These are phyloP conservation scores for Clanis bilineata DNA, from an alignment of 2,888 invertebrate genomes.

Conservation along the genomic window DNA sequence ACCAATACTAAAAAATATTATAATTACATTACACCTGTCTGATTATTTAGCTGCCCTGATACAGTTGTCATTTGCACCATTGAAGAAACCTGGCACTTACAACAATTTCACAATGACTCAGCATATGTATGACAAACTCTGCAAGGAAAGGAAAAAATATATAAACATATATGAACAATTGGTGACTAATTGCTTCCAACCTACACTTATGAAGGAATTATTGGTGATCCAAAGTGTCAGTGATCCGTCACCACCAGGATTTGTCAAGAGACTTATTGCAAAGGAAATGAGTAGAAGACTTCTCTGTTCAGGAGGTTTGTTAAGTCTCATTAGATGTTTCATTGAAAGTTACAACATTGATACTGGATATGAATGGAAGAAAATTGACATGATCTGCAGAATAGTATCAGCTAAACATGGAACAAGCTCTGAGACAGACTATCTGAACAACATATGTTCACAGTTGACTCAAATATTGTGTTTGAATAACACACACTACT, in stretches of 20 bases:
- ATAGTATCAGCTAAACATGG: conserved; percentile 83
- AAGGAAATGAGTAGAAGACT: conserved; percentile 83
- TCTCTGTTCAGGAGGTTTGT: conserved; percentile 83
- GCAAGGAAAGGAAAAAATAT: conserved; percentile 77
- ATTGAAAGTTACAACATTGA: conserved; percentile 81
- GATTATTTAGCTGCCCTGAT: conserved; percentile 86
- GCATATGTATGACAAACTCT: conserved; percentile 77
- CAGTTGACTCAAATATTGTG: conserved; percentile 77
- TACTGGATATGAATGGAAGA: conserved; percentile 84
- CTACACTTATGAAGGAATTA: conserved; percentile 85
- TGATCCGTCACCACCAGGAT: conserved; percentile 79
- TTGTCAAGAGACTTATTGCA: conserved; percentile 84
- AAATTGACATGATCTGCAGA: conserved; percentile 85
- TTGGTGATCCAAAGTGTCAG: conserved; percentile 83
- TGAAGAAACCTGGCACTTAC: conserved; percentile 81
- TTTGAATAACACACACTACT: conserved; percentile 65
- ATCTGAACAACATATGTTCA: conserved; percentile 76
- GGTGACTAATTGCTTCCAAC: conserved; percentile 81
- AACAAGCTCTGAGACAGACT: conserved; percentile 63
- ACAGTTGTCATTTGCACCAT: conserved; percentile 86
- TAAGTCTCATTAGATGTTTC: conserved; percentile 84
- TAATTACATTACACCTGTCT: conserved; percentile 80
- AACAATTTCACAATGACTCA: conserved; percentile 77
- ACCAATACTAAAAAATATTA: conserved; percentile 78
- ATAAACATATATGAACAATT: conserved; percentile 73